Percentiles rank a stretch among this genome's conserved stretches.
Conservation (phyloP, 2,797 vertebrate species). For the Myripristis jacobus region DNA sequence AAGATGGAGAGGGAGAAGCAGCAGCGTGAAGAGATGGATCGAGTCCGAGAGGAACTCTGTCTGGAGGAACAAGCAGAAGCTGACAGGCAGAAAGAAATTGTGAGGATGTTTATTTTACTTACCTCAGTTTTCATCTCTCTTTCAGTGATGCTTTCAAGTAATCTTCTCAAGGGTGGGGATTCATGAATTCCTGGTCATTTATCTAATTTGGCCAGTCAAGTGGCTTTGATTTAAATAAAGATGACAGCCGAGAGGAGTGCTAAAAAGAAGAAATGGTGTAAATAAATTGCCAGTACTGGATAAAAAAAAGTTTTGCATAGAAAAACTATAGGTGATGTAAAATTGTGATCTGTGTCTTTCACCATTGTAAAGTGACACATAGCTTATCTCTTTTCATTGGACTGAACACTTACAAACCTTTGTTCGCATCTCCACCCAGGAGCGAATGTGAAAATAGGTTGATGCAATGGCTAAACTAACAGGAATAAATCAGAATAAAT, state of each 20-base stretch:
- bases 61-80: conserved; percentile 88
- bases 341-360: too few species aligned
- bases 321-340: too few species aligned
- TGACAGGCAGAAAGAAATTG: conserved; percentile 84
- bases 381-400: too few species aligned
- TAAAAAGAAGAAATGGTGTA: too few species aligned
- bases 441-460: too few species aligned
- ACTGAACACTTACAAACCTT: too few species aligned
- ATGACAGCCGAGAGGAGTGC: not conserved
- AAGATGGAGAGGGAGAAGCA: conserved; percentile 83
- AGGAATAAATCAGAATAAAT: too few species aligned
- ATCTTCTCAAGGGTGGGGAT: not conserved
- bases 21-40: conserved; percentile 89
- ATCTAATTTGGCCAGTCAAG: not conserved
- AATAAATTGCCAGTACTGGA: too few species aligned
- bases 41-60: conserved; percentile 86
- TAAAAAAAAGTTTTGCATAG: too few species aligned
- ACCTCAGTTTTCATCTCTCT: not conserved
- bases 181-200: not conserved
- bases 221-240: not conserved
- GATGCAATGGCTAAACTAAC: not conserved
- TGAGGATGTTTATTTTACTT: conserved; percentile 72
- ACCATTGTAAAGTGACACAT: too few species aligned
- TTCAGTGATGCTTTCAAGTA: not conserved
- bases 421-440: too few species aligned